These are phyloP conservation scores for Erebia epiphron DNA, from an alignment of 2,888 invertebrate species.

Conservation along the genomic window DNA sequence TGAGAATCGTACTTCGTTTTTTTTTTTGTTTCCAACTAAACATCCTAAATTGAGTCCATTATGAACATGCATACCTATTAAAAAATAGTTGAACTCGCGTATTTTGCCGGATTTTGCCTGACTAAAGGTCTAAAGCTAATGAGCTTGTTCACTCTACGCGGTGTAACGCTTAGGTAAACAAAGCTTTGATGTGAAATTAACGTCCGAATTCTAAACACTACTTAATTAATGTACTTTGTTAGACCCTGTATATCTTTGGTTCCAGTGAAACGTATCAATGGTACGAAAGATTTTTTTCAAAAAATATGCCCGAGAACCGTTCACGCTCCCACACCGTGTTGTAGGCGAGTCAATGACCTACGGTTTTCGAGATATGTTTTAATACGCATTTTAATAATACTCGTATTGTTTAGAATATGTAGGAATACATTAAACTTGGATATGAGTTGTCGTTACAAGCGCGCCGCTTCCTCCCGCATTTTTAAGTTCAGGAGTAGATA, in stretches of 20 bases:
- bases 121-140: no score
- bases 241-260: background rate
- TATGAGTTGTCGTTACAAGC: constrained; percentile 49
- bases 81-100: no score
- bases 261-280: background rate
- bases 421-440: constrained; percentile 68
- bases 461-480: constrained; percentile 44
- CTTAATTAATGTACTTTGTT: background rate
- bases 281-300: constrained; percentile 32
- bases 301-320: constrained; percentile 49
- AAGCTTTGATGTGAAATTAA: no score
- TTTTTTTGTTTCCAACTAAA: no score
- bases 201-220: no score
- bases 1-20: no score
- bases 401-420: constrained; percentile 69
- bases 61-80: no score
- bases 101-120: no score
- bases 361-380: constrained; percentile 68
- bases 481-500: constrained; percentile 24
- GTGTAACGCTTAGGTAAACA: no score
- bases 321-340: constrained; percentile 59
- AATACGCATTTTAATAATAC: constrained; percentile 77
- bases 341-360: constrained; percentile 66
- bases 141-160: no score
- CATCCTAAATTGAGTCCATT: no score